Base-by-base conservation (phyloP, 2,797 vertebrate genomes). In the Gobionotothen gibberifrons region DNA sequence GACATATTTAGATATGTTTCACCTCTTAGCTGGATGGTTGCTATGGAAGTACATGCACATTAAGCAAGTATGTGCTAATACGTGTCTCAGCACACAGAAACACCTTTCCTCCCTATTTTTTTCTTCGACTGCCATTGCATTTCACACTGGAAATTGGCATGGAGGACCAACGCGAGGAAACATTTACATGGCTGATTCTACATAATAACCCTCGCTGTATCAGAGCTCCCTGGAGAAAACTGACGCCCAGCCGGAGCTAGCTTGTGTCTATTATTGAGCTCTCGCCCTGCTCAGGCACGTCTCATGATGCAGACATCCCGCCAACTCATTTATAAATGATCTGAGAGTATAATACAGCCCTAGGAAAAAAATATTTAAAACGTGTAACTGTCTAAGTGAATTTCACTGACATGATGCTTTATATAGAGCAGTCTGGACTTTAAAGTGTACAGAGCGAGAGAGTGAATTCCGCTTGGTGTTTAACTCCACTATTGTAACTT, bases 311-410 rank as follows among this genome's bases (percentile, higher is more conserved):
- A 92, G 90, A 92, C 89, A 78, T 81, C 80, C 86, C 82, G 86
- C 87, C 92, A 90, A 88, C 92, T 94, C 93, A 94, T 94, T 93
- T 92, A 93, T 94, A 94, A 93, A 94, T 95, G 90, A 94, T 94
- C 92, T 93, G 77, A 93, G 90, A 78, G 76, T 87, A 92, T 90
- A 88, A 93, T 92, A 90, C 86, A 89, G 82, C 89, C 86, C 77
- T 75, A 85, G 91, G 88, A 87, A 77, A 77, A 90, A 87, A 88
- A 72, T 13, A 60, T 83, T 89, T 6, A 89, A 93, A 92, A 89
- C 75, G 74, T 92, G 89, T 84, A 87, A 85, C 91, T 93, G 93
- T 93, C 93, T 67, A 73, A 90, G 87, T 80, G 82, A 76, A 92
- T 94, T 91, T 87, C 83, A 80, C 87, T 92, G 84, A 91, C 87